Conservation (phyloP, 2,113 vertebrate species). For the Hiodon alosoides region DNA sequence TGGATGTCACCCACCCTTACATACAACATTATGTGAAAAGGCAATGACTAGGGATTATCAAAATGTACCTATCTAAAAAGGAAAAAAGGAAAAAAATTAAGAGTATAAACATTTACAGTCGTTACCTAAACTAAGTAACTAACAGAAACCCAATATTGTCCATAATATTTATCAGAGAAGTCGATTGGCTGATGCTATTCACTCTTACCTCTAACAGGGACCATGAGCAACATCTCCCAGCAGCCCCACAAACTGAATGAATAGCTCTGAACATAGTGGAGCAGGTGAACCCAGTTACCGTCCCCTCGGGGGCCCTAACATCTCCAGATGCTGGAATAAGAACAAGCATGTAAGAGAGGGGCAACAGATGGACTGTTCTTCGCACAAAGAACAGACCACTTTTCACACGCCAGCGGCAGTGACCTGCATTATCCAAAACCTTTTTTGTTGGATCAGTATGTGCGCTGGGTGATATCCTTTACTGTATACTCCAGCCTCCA, state of each 20-base stretch:
- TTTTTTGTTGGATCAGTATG: conserved; percentile 31
- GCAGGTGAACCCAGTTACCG: background rate
- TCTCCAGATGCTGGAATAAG: conserved; percentile 3
- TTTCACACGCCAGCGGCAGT: conserved; percentile 34
- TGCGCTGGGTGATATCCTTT: conserved; percentile 33
- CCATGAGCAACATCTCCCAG: background rate
- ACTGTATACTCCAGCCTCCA: conserved; percentile 27
- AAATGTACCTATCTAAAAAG: no score
- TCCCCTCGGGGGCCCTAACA: conserved; percentile 7
- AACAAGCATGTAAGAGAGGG: conserved; percentile 20
- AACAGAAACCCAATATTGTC: no score
- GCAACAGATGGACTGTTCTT: conserved; percentile 30
- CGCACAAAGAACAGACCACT: conserved; percentile 3
- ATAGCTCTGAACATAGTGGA: background rate
- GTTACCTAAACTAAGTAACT: no score
- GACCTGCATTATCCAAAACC: conserved; percentile 23
- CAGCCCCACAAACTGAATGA: background rate
- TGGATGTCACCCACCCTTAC: no score
- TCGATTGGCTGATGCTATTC: no score
- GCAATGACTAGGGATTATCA: no score
- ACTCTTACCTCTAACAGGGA: no score
- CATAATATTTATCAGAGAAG: no score
- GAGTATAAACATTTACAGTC: no score
- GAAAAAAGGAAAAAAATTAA: no score
- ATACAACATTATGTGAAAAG: no score